Evolutionary conservation across 92 coral and sea anemone genomes (phyloP), one percentile per base, ranked within the genome.

Genomic region (Zoanthus gigantus): DNA sequence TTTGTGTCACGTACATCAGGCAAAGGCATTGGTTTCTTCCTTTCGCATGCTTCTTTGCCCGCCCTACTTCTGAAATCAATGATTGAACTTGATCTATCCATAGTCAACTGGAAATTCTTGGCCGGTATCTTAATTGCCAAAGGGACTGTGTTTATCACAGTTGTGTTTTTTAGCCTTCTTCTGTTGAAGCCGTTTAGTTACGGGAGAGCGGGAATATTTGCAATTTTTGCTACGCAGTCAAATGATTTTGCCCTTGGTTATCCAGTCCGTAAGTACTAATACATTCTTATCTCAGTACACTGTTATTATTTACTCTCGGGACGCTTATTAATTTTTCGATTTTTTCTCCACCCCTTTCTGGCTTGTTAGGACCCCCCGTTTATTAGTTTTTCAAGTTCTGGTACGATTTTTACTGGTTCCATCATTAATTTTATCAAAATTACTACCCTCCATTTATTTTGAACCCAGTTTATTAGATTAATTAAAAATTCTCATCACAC

Each of bases 131-230:
- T 95, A 30, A 83, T 96, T 10, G 91, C 98, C 9, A 96, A 96
- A 87, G 92, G 94, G 30, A 78, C 90, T 14, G 98, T 95, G 7
- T 95, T 95, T 85, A 58, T 86, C 10, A 77, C 86, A 71, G 94
- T 95, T 31, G 89, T 85, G 16, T 16, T 93, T n/a, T 90, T 95
- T 52, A 93, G 96, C 1, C 63, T 93, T 30, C 77, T 93, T 0
- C 86, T 95, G 42, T 85, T 93, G 23, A 95, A 90, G 47, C 88
- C 95, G 12, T 86, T 88, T 50, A 92, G 90, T 53, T 92, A 92
- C 85, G 98, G 98, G 48, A 93, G 89, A 88, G 98, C 98, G 86
- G 98, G 98, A 46, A 86, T 96, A 45, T 96, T 89, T 82, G 93
- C 92, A 44, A 87, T 96, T 32, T 96, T 96, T 60, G 89, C 93